Base-by-base conservation (phyloP, 2,797 vertebrate genomes). In the Xiphophorus birchmanni region DNA sequence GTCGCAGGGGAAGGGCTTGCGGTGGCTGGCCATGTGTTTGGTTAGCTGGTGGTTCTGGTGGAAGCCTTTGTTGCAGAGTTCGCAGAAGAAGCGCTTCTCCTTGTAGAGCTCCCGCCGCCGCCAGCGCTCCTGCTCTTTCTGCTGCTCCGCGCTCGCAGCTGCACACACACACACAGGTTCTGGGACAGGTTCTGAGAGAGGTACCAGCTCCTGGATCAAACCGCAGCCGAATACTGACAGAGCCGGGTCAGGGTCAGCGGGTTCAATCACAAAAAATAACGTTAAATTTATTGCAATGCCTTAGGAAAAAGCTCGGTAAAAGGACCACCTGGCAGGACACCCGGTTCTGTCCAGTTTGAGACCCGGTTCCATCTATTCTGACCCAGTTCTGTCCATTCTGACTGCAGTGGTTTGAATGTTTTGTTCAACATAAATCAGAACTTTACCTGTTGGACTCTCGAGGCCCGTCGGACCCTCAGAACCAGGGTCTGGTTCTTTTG, bases 1-100 rank as follows among this genome's bases (percentile, higher is more conserved):
- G 63, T 56, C 81, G 86, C 94, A 94, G 71, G 92, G 93, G 77
- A 93, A 93, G 0, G 92, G 93, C 29, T 94, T 94, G 40, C 72
- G 73, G 86, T 94, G 94, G 1, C 81, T 85, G 0, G 85, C 73
- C 3, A 74, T 73, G 26, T 94, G 94, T 40, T 93, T 94, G 79
- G 73, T 84, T 65, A 94, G 90, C 90, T 94, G 93, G 84, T 92
- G 89, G 0, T 82, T 67, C 89, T 94, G 93, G 11, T 93, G 92
- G 85, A 93, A 94, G 0, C 94, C 92, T 77, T 91, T 92, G 73
- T 81, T 75, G 21, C 94, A 94, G 0, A 90, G 89, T 60, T 93
- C 88, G 1, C 94, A 94, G 89, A 94, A 94, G 72, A 93, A 94
- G 0, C 93, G 69, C 80, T 94, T 94, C 32, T 93, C 83, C 37